Evolutionary conservation across 2,113 vertebrate species (phyloP), one percentile per base, ranked within the genome.

Genomic region (Onychorhynchus coronatus): DNA sequence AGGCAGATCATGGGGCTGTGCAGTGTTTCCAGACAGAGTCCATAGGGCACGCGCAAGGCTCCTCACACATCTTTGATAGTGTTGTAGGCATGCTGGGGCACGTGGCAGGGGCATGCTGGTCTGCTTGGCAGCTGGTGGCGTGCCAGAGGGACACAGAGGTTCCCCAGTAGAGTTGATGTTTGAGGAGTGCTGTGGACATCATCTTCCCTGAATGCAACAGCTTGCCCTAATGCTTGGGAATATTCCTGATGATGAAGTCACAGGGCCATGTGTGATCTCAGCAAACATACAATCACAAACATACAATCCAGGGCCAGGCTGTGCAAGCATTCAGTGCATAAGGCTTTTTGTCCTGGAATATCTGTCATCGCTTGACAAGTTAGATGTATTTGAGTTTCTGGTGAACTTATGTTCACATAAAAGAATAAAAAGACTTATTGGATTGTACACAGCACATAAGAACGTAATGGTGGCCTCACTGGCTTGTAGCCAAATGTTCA

Each of bases 351-450:
- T 77, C 78, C 59, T 80, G 73, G 47, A n/a, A 70, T 31, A 80
- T 85, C 63, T 91, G 85, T 93, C 78, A 88, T 86, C 7, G 0
- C 46, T 55, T 11, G 10, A 74, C 78, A 96, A 50, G 46, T 88
- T 55, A 39, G 39, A 67, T 1, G 7, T 83, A 77, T 94, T 86
- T 88, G 91, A 95, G 78, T 93, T 96, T 88, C 91, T 92, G 58
- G 46, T 93, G 50, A 95, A 63, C 67, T 80, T 86, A 47, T 3
- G 28, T 90, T 77, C 63, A 37, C 65, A 80, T 33, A 27, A 62
- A 66, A 88, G 63, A 93, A 94, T 80, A 79, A 79, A 73, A 72
- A 80, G 49, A 55, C 11, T 5, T 30, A 16, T 37, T 1, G 8
- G 62, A 56, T 78, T 0, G 0, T 66, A 63, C 7, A 46, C 25